Conservation (phyloP, 2,113 vertebrate genomes). For the Telmatochromis sp. region DNA sequence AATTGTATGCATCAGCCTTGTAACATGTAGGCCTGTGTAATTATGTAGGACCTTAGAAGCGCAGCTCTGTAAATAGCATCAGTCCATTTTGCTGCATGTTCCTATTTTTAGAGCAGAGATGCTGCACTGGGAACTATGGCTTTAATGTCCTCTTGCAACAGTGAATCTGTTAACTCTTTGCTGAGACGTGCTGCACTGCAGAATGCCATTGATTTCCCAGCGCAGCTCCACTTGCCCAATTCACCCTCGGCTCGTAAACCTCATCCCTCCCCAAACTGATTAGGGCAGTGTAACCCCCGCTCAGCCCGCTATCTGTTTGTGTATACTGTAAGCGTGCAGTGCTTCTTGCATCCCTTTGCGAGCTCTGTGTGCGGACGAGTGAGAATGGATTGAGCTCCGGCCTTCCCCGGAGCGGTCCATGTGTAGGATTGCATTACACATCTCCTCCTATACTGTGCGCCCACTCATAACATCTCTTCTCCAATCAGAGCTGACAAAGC, state of each 20-base stretch:
- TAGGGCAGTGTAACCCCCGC: not conserved
- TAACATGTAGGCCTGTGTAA: not conserved
- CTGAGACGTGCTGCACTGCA: slow-evolving; percentile 34
- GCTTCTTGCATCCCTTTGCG: not conserved
- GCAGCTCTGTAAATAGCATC: slow-evolving; percentile 68
- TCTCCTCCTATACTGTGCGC: slow-evolving; percentile 18
- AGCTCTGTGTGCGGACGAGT: not conserved
- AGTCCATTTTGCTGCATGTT: slow-evolving; percentile 70
- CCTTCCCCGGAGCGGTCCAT: slow-evolving; percentile 3
- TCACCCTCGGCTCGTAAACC: slow-evolving; percentile 27
- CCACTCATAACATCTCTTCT: slow-evolving; percentile 6
- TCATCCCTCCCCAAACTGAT: not conserved
- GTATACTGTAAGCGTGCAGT: not conserved
- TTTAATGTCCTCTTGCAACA: slow-evolving; percentile 62
- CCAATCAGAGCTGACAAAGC: not conserved
- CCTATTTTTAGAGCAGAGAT: slow-evolving; percentile 74
- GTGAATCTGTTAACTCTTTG: slow-evolving; percentile 54
- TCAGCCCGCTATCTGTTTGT: not conserved
- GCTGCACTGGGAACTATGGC: slow-evolving; percentile 63
- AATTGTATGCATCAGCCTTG: not conserved
- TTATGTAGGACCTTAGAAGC: slow-evolving; percentile 31
- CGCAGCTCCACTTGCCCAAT: not conserved
- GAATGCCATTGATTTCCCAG: slow-evolving; percentile 37
- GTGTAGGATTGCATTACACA: slow-evolving; percentile 42
- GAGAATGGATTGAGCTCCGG: not conserved